phyloP scores from a whole-genome alignment of 2,888 invertebrate species.

The Aphrophora alni region DNA sequence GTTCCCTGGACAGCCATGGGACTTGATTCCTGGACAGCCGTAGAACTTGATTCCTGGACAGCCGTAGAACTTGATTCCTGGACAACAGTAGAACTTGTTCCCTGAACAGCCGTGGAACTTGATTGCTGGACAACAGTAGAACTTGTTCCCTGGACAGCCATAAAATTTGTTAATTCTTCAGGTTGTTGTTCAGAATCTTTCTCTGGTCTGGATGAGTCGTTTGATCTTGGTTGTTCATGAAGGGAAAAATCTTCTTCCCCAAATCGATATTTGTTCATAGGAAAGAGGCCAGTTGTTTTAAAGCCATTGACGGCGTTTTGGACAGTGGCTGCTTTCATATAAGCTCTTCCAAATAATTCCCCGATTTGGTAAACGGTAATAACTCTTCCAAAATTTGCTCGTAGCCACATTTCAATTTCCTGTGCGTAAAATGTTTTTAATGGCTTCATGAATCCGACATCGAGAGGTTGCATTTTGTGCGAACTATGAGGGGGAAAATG shows the following conservation, averaged over 20 bases:
- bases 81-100: too few species aligned
- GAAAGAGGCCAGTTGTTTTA: background rate
- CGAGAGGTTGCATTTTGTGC: conserved; percentile 30
- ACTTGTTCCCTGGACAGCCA: too few species aligned
- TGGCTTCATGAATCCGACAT: conserved; percentile 26
- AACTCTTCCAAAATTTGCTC: conserved; percentile 48
- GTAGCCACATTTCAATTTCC: conserved; percentile 35
- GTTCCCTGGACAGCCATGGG: too few species aligned
- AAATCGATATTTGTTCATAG: background rate
- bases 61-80: too few species aligned
- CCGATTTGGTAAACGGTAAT: conserved; percentile 41
- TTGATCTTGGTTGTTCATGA: background rate
- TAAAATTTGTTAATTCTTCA: too few species aligned
- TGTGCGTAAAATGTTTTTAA: conserved; percentile 39
- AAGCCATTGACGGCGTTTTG: conserved; percentile 48
- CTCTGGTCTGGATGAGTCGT: background rate
- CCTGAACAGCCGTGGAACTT: too few species aligned
- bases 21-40: too few species aligned
- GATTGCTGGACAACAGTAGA: too few species aligned
- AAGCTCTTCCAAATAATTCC: conserved; percentile 48
- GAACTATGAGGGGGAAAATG: conserved; percentile 25
- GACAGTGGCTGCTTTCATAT: conserved; percentile 49
- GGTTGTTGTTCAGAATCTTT: too few species aligned
- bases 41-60: too few species aligned
- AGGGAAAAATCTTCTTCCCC: background rate